These are phyloP conservation scores for Acanthosoma haemorrhoidale DNA, from an alignment of 2,888 invertebrate species.

Conservation along the genomic window DNA sequence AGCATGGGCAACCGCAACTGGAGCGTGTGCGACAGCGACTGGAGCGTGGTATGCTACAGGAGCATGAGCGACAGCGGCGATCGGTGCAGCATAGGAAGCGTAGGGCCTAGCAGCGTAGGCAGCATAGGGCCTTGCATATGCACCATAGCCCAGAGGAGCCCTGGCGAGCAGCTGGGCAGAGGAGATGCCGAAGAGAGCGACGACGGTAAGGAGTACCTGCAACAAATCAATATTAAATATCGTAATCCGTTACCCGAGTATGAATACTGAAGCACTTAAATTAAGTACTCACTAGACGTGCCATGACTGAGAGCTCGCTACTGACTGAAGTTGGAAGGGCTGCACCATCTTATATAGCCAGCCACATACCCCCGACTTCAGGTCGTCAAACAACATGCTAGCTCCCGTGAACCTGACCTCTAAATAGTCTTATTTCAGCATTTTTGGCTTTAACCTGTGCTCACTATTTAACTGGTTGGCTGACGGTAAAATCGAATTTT, in stretches of 20 bases:
- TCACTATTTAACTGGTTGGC: too few species aligned
- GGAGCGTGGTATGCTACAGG: constrained; percentile 25
- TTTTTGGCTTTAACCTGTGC: too few species aligned
- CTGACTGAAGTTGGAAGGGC: neutral
- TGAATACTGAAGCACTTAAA: too few species aligned
- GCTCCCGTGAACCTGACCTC: neutral
- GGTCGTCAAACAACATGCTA: neutral
- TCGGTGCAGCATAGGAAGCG: neutral
- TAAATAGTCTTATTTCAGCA: too few species aligned
- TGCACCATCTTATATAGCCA: neutral
- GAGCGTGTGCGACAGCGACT: constrained; percentile 20
- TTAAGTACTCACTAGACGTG: neutral
- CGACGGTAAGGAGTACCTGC: neutral
- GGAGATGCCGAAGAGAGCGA: neutral
- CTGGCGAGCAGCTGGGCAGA: neutral
- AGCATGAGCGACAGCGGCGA: constrained; percentile 10
- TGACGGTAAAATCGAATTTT: too few species aligned
- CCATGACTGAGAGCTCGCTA: neutral
- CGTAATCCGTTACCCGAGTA: neutral
- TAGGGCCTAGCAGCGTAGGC: constrained; percentile 7
- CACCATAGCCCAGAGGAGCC: neutral
- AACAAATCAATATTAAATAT: neutral
- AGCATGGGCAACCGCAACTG: neutral
- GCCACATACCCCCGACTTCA: neutral
- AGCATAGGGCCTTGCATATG: constrained; percentile 3